Percentiles rank a stretch among this genome's conserved stretches.
Conservation (phyloP, 2,113 vertebrate genomes). For the Oreochromis spilurus region DNA sequence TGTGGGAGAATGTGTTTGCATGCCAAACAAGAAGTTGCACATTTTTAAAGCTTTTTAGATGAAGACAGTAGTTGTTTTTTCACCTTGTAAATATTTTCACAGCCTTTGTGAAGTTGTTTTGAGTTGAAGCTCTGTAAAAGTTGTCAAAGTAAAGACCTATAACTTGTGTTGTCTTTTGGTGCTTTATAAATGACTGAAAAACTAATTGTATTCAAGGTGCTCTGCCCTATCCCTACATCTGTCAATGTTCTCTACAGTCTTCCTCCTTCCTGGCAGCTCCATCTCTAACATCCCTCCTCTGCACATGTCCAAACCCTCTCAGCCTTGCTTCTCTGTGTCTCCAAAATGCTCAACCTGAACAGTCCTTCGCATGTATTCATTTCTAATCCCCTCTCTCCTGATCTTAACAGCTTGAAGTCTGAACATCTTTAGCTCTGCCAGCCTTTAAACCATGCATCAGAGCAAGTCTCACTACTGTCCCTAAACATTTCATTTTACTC, state of each 20-base stretch:
- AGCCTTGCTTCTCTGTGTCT: neutral
- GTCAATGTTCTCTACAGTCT: neutral
- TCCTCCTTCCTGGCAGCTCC: neutral
- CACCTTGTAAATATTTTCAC: constrained; percentile 93
- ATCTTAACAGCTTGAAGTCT: neutral
- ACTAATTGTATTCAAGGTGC: neutral
- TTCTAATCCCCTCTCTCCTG: neutral
- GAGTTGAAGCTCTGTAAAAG: constrained; percentile 80
- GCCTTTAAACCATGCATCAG: neutral
- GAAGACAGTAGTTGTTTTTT: constrained; percentile 76
- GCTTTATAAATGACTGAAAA: neutral
- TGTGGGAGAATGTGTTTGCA: constrained; percentile 78
- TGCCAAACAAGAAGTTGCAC: constrained; percentile 86
- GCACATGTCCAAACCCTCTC: neutral
- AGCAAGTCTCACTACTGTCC: neutral
- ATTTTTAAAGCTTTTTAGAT: constrained; percentile 83
- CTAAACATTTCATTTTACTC: neutral
- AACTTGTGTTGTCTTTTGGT: neutral
- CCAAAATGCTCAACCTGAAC: neutral
- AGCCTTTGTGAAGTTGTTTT: constrained; percentile 86
- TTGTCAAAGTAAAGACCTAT: constrained; percentile 69
- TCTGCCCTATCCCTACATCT: neutral
- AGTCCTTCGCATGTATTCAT: neutral
- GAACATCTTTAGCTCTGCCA: neutral
- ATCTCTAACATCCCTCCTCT: neutral